Evolutionary conservation across 2,888 invertebrate species (phyloP), one percentile per base, ranked within the genome.

Genomic region (Dinocampus coccinellae): DNA sequence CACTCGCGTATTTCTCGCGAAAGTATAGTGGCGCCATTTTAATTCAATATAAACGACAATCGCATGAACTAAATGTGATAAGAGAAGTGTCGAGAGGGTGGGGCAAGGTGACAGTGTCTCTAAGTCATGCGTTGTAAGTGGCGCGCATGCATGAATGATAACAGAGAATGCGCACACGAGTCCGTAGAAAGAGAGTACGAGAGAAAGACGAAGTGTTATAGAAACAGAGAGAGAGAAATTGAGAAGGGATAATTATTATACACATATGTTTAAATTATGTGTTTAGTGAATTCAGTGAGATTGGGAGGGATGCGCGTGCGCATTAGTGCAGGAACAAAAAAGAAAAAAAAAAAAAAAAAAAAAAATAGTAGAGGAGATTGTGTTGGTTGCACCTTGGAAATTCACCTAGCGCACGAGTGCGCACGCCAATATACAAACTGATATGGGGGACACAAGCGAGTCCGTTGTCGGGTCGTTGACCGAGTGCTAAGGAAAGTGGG

Each of bases 401-500:
- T 80, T 84, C 83, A 83, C 81, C 84, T 84, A 83, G 79, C 79
- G 73, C 71, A 72, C 70, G 52, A 75, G 77, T n/a, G 29, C 29
- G 7, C 76, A 76, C 73, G 76, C 72, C 47, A 47, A 47, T 47
- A 47, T n/a, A n/a, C n/a, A 47, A n/a, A 3, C 16, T 47, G 16
- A 47, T 47, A 47, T 77, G 76, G 73, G 73, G 60, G 36, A 26
- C 33, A 26, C 33, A 55, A 29, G 22, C 58, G 58, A 67, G 47
- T 47, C 26, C n/a, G 61, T 29, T 66, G 78, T 76, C 74, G 79
- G 87, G 85, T 87, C 86, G 85, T 85, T 87, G 87, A 86, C 87
- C 87, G 86, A 81, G 80, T 82, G 80, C 78, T 77, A 82, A 84
- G 84, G 87, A 87, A 87, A 87, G 87, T 87, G 84, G 87, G 87